Conservation (phyloP, 2,888 invertebrate genomes). For the Marronus borbonicus region DNA sequence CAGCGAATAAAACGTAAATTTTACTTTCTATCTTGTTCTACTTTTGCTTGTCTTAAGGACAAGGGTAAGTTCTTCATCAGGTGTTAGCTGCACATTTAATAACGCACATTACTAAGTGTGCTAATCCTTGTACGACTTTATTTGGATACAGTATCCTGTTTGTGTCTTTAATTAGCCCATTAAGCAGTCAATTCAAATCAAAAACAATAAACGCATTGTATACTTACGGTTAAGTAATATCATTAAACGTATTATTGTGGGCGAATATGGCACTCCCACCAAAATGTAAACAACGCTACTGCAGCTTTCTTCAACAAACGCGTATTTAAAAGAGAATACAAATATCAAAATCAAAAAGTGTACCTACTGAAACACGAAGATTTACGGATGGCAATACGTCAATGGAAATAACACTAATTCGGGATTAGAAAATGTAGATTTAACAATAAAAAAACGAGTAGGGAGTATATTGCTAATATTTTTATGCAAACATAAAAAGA, state of each 20-base stretch:
- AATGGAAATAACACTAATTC: background rate
- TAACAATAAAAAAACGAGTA: too few relatives aligned
- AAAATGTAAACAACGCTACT: background rate
- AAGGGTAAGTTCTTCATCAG: constrained; percentile 24
- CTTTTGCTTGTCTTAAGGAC: constrained; percentile 39
- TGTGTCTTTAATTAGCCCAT: background rate
- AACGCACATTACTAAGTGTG: constrained; percentile 3
- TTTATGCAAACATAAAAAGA: constrained; percentile 10
- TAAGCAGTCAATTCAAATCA: background rate
- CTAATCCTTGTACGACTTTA: constrained; percentile 21
- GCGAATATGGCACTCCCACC: constrained; percentile 11
- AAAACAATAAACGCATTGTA: background rate
- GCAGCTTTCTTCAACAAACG: constrained; percentile 7
- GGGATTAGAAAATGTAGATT: too few relatives aligned
- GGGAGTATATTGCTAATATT: background rate
- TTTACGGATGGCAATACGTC: too few relatives aligned
- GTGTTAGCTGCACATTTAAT: background rate
- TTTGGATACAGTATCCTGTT: constrained; percentile 22
- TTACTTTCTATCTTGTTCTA: constrained; percentile 48
- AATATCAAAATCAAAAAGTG: background rate
- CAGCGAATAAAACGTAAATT: constrained; percentile 28
- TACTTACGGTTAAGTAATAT: constrained; percentile 18
- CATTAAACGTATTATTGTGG: constrained; percentile 5
- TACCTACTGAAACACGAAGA: too few relatives aligned
- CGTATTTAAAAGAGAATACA: background rate